These are phyloP conservation scores for Epicampocera succincta DNA, from an alignment of 2,888 invertebrate genomes.

Conservation along the genomic window DNA sequence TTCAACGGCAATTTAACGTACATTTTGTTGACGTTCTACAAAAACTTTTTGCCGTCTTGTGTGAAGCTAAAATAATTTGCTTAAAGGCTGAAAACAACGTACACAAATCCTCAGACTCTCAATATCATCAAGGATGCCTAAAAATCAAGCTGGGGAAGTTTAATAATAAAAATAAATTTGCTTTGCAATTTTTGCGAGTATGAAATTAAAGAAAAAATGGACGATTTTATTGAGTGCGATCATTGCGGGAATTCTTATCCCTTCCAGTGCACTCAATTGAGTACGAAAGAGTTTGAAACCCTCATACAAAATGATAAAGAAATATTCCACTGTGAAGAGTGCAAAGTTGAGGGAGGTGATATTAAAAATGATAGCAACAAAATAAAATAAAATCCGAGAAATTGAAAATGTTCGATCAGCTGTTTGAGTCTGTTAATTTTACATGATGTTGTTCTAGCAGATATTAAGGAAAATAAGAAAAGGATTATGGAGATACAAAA, in stretches of 20 bases:
- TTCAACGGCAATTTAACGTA: no score
- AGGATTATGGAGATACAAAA: background rate
- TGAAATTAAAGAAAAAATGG: background rate
- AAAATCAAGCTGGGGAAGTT: background rate
- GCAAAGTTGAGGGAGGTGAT: background rate
- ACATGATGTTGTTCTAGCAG: background rate
- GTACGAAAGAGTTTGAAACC: background rate
- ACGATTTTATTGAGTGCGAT: constrained; percentile 5
- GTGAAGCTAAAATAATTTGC: no score
- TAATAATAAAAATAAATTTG: background rate
- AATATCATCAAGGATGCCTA: background rate
- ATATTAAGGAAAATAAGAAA: background rate
- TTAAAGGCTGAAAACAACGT: no score
- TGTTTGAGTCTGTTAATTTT: background rate
- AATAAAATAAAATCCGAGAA: background rate
- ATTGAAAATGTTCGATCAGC: background rate
- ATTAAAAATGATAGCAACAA: background rate
- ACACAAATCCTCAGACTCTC: no score
- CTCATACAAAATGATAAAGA: background rate
- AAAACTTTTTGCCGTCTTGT: no score
- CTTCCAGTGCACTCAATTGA: constrained; percentile 1
- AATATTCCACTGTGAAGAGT: background rate
- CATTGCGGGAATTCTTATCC: background rate
- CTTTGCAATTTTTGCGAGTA: background rate
- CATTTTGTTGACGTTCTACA: no score